These are phyloP conservation scores for Motacilla alba DNA, from an alignment of 2,113 vertebrate species.

Conservation along the genomic window DNA sequence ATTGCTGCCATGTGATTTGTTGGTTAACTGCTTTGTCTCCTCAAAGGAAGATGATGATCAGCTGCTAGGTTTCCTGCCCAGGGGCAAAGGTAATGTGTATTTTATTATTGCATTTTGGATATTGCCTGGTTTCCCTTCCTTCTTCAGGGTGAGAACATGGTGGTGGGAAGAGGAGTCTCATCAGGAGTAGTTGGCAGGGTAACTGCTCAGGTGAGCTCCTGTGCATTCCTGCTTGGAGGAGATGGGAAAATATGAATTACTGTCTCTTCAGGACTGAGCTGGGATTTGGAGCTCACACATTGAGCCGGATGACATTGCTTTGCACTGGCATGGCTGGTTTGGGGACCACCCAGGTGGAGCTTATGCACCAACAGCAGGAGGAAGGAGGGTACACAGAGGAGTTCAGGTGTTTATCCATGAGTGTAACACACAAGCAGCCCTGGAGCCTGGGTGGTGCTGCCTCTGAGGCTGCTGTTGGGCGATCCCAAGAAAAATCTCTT, in stretches of 20 bases:
- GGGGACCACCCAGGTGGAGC: neutral
- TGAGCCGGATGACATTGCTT: neutral
- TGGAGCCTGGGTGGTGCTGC: neutral
- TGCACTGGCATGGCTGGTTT: neutral
- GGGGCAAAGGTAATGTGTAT: neutral
- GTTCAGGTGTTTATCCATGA: fast-evolving
- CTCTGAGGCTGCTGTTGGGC: neutral
- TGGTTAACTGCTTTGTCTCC: neutral
- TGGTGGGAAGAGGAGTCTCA: neutral
- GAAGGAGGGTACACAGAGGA: neutral
- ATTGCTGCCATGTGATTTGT: neutral
- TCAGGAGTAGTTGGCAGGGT: neutral
- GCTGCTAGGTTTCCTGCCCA: neutral
- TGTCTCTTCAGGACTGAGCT: neutral
- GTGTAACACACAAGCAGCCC: fast-evolving
- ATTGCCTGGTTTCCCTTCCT: neutral
- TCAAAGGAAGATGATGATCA: neutral
- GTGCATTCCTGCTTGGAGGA: neutral
- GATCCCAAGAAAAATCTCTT: neutral
- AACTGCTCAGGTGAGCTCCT: neutral
- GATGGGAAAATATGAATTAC: neutral
- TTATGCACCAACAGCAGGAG: fast-evolving
- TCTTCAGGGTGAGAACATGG: neutral
- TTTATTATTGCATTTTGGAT: neutral
- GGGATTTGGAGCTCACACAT: neutral